Conservation (phyloP, 2,888 invertebrate species). For the Papilio gigon region DNA sequence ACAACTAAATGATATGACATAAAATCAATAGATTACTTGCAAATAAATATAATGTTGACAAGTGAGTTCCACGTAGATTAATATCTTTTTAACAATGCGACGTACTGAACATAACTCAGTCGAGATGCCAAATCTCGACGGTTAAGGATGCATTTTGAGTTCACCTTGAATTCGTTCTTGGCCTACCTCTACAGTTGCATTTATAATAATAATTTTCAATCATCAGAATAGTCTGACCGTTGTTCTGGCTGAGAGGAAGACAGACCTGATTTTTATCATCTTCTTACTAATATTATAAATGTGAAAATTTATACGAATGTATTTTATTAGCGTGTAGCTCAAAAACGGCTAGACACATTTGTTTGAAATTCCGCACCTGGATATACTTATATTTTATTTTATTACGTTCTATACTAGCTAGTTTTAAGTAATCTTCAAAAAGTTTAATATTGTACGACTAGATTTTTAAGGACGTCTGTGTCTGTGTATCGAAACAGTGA, state of each 20-base stretch:
- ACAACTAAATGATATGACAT: not conserved
- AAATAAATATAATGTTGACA: conserved; percentile 5
- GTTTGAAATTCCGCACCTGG: no score
- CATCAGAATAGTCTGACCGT: conserved; percentile 52
- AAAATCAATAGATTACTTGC: not conserved
- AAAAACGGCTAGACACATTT: no score
- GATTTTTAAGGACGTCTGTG: not conserved
- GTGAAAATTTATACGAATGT: no score
- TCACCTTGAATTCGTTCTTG: conserved; percentile 62
- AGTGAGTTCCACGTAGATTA: conserved; percentile 49
- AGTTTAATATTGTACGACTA: not conserved
- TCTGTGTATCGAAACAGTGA: not conserved
- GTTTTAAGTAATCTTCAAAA: no score
- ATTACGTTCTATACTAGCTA: no score
- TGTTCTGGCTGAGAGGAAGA: conserved; percentile 51
- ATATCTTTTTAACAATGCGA: conserved; percentile 58
- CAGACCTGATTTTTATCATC: conserved; percentile 51
- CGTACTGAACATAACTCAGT: conserved; percentile 57
- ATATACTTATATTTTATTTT: no score
- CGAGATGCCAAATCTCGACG: conserved; percentile 62
- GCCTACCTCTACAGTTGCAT: conserved; percentile 70
- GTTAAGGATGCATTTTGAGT: conserved; percentile 71
- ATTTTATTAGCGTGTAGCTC: no score
- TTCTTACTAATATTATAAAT: not conserved
- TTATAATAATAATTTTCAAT: conserved; percentile 71